Evolutionary conservation across 2,113 vertebrate genomes (phyloP), one percentile per base, ranked within the genome.

Genomic region (Dromaius novaehollandiae): DNA sequence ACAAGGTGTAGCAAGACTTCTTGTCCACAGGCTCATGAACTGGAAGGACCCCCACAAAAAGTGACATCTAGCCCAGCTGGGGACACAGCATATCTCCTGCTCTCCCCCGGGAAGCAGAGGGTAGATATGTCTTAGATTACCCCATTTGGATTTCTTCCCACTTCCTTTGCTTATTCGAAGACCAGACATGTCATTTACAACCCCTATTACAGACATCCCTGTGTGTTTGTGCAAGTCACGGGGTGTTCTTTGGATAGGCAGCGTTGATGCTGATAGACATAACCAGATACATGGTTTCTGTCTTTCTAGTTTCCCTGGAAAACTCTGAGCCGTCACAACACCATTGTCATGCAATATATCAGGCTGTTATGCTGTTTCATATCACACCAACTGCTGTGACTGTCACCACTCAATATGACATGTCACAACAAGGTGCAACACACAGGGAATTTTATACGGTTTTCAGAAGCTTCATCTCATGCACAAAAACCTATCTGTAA

Each of bases 81-180:
- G 11, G 4, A 1, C 16, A 1, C 0, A 0, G 28, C 3, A 19
- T 8, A 25, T 11, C 8, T 26, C 21, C 26, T 1, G 17, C 6
- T 40, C 36, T 44, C 28, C 69, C 21, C 32, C 9, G 8, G 17
- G 38, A 36, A 7, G 7, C 70, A 1, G 4, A 86, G 15, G 34
- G 21, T 3, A 0, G 26, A 24, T n/a, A 56, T 26, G 7, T 15
- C 55, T 20, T 40, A 30, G 16, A 40, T 34, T 53, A 55, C 13
- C 24, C 22, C 68, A 40, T 11, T 11, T 38, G 34, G 6, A 7
- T 20, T 68, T 60, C 51, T 40, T 71, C 38, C 42, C 12, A 58
- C 14, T 7, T 5, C 18, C 42, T 19, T 6, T 78, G 24, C 36
- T 71, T 18, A 22, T 42, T 63, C 32, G 22, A 82, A 84, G 46